phyloP scores from a whole-genome alignment of 2,888 invertebrate species.

The Brachynemurus nebulosus region DNA sequence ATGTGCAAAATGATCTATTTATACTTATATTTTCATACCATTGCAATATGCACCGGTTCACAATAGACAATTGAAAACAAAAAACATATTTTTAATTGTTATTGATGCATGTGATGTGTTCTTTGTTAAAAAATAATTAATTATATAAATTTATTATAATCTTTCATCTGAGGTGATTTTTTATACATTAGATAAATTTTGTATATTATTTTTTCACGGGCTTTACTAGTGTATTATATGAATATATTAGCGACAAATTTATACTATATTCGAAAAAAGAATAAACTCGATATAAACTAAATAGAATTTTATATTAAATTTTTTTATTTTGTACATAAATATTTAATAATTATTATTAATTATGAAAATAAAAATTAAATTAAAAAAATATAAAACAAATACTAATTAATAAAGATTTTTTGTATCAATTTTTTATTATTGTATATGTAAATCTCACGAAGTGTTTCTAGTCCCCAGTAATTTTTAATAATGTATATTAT shows the following conservation, averaged over 20 bases:
- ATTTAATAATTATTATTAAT: slow-evolving; percentile 4
- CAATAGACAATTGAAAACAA: too few species aligned
- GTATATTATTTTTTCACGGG: slow-evolving; percentile 13
- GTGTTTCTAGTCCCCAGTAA: slow-evolving; percentile 11
- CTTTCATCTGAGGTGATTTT: slow-evolving; percentile 10
- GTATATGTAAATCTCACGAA: slow-evolving; percentile 10
- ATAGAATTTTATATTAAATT: slow-evolving; percentile 10
- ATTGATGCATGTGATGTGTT: too few species aligned
- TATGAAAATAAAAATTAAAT: slow-evolving; percentile 3
- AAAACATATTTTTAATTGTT: too few species aligned
- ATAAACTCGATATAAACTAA: slow-evolving; percentile 8
- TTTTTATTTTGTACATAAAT: slow-evolving; percentile 13
- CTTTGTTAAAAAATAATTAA: background rate
- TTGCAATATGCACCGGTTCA: too few species aligned
- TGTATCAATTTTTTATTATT: slow-evolving; percentile 3
- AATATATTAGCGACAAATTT: slow-evolving; percentile 11
- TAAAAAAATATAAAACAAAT: background rate
- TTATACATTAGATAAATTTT: slow-evolving; percentile 12
- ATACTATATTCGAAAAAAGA: slow-evolving; percentile 10
- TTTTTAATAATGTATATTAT: background rate
- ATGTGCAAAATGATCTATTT: too few species aligned
- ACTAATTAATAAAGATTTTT: slow-evolving; percentile 2
- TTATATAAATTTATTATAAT: slow-evolving; percentile 3
- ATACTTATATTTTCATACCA: too few species aligned
- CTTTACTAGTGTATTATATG: slow-evolving; percentile 9